Evolutionary conservation across 2,888 invertebrate species (phyloP), one percentile per base, ranked within the genome.

Genomic region (Acronicta alni): DNA sequence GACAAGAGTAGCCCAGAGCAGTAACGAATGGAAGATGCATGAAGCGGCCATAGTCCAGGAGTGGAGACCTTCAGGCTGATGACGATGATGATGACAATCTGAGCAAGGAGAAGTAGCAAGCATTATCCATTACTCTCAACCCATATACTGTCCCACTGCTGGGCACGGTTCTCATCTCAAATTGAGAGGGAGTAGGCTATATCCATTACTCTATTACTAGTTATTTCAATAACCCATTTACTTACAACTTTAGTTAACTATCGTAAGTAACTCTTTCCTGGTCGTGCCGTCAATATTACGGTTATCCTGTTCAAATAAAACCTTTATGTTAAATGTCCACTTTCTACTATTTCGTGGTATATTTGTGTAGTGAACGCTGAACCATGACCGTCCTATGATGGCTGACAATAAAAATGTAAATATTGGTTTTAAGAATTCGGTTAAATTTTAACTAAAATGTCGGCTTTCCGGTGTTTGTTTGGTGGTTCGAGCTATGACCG

Each of bases 391-490:
- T 53, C 43, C 17, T 17, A 39, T 53, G 65, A 75, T 84, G 83
- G 83, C 86, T 39, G 12, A 82, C 65, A 76, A 87, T 89, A 80
- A 83, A 84, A 81, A 89, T 87, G 89, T 89, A 87, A 89, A 90
- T 89, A 87, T 90, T 89, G 87, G 82, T 83, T 86, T 85, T 81
- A 79, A 84, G 81, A 84, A 84, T 86, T 86, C 79, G 82, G 84
- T 87, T 83, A 82, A 82, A 86, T 81, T 89, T 85, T 81, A 83
- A 85, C 79, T 76, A 76, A 82, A 85, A 81, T 80, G 81, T 77
- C 56, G 62, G 69, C 30, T 71, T 17, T 41, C 53, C 72, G 77
- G 59, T 61, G 66, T 56, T 58, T 72, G 67, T 44, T 53, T n/a
- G 48, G 0, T 44, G 65, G 63, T 18, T 14, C 9, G 0, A 52